Conservation (phyloP, 2,888 invertebrate genomes). For the Chymomyza amoena region DNA sequence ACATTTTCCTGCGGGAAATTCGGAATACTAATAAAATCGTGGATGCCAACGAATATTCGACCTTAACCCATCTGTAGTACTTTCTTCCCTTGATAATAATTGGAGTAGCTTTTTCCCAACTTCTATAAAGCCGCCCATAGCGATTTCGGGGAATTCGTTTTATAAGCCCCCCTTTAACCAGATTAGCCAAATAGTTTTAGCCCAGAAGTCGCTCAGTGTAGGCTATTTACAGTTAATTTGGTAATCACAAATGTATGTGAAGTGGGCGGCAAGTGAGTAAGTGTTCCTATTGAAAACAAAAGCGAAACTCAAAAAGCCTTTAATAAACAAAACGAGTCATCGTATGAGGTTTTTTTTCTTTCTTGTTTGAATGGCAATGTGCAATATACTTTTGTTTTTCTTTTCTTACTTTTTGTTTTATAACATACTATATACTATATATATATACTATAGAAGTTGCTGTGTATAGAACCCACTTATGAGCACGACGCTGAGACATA, state of each 20-base stretch:
- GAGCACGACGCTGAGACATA: constrained; percentile 33
- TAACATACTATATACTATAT: not conserved
- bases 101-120: too few species aligned
- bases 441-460: not conserved
- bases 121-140: too few species aligned
- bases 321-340: not conserved
- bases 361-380: not conserved
- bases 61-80: too few species aligned
- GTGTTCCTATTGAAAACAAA: not conserved
- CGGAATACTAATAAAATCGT: too few species aligned
- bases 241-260: not conserved
- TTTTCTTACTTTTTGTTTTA: not conserved
- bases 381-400: not conserved
- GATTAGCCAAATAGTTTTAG: not conserved
- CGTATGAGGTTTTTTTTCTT: not conserved
- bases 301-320: not conserved
- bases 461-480: not conserved
- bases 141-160: not conserved
- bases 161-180: not conserved
- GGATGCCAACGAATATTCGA: too few species aligned
- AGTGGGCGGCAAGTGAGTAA: not conserved
- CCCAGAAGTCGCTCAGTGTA: not conserved
- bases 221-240: not conserved
- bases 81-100: too few species aligned
- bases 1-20: too few species aligned